Evolutionary conservation across 2,113 vertebrate genomes (phyloP).

Genomic region (Nycticryphes semicollaris): DNA sequence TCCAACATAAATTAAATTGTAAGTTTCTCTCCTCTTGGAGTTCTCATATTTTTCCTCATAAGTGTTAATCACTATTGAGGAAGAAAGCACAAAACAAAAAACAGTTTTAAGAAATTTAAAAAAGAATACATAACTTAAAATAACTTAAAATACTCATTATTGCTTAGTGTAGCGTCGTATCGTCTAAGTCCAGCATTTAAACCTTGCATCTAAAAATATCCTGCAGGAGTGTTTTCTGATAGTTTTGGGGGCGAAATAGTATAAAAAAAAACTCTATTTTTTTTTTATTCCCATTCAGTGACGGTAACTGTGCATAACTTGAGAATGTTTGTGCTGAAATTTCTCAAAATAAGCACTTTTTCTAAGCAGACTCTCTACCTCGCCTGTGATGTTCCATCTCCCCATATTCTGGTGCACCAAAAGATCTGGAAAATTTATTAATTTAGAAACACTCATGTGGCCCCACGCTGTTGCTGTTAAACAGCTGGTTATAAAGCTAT

Average conservation of each 20-base stretch:
- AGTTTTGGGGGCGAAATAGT: neutral
- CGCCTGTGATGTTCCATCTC: rapidly evolving
- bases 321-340: neutral
- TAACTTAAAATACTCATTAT: neutral
- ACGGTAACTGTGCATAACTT: neutral
- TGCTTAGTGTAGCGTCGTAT: neutral
- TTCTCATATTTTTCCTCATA: neutral
- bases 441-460: neutral
- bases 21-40: neutral
- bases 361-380: neutral
- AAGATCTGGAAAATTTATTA: neutral
- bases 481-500: neutral
- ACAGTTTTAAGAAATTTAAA: neutral
- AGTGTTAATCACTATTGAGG: neutral
- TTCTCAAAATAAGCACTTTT: neutral
- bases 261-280: neutral
- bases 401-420: neutral
- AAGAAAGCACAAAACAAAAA: neutral
- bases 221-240: neutral
- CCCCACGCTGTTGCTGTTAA: neutral
- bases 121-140: rapidly evolving
- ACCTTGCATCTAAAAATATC: neutral
- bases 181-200: neutral
- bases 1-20: neutral
- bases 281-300: neutral